Evolutionary conservation across 2,888 invertebrate genomes (phyloP).

Genomic region (Pycnomerus fuliginosus): DNA sequence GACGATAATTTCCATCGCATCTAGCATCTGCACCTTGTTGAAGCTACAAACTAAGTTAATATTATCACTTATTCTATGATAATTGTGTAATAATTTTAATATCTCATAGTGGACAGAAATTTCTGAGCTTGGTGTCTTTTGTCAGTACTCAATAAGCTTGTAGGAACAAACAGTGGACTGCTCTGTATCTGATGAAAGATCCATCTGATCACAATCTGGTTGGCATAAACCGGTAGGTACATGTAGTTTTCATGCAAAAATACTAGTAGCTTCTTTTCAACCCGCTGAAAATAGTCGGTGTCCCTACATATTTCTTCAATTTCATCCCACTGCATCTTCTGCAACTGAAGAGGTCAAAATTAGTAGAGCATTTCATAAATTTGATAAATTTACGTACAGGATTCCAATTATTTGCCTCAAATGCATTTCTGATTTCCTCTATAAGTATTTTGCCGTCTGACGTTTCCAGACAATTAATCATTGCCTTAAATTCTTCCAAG

Average conservation of each 20-base stretch:
- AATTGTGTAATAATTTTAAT: too few relatives aligned
- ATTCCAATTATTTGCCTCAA: constrained; percentile 40
- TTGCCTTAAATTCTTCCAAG: constrained; percentile 5
- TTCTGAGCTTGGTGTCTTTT: too few relatives aligned
- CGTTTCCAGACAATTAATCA: constrained; percentile 34
- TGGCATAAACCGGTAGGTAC: constrained; percentile 50
- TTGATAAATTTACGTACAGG: constrained; percentile 30
- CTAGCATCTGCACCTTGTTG: too few relatives aligned
- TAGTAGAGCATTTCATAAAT: constrained; percentile 1
- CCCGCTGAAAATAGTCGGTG: constrained; percentile 37
- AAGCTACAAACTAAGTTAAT: too few relatives aligned
- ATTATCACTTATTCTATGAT: too few relatives aligned
- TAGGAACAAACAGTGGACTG: constrained; percentile 46
- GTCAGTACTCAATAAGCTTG: too few relatives aligned
- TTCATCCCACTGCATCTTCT: constrained; percentile 30
- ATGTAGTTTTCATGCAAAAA: constrained; percentile 41
- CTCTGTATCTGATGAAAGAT: constrained; percentile 41
- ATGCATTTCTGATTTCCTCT: constrained; percentile 36
- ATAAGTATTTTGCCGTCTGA: constrained; percentile 34
- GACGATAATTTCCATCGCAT: too few relatives aligned
- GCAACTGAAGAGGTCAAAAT: constrained; percentile 35
- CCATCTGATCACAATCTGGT: constrained; percentile 41
- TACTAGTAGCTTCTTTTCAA: constrained; percentile 43
- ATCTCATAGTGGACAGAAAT: too few relatives aligned
- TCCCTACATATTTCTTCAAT: constrained; percentile 38